Evolutionary conservation across 2,888 invertebrate genomes (phyloP).

Genomic region (Cerastis leucographa): DNA sequence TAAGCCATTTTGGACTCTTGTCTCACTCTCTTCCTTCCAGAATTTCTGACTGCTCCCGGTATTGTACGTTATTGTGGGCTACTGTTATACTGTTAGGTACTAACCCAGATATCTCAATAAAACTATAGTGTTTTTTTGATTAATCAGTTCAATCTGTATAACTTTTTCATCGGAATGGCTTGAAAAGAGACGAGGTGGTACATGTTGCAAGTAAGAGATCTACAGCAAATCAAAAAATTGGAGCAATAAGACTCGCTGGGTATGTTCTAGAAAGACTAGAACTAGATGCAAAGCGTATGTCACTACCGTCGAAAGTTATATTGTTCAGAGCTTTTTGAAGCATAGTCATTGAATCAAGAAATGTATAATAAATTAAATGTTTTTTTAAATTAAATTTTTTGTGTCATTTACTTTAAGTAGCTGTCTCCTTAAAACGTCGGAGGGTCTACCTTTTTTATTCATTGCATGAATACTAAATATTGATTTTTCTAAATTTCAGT

Average conservation of each 20-base stretch:
- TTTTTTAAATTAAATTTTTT: neutral
- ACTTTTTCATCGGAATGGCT: neutral
- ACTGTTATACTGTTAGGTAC: neutral
- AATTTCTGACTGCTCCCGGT: neutral
- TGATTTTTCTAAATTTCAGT: constrained; percentile 29
- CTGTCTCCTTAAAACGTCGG: neutral
- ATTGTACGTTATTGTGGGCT: too few species aligned
- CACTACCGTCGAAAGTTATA: too few species aligned
- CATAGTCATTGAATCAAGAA: constrained; percentile 24
- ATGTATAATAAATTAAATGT: neutral
- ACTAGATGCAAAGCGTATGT: constrained; percentile 40
- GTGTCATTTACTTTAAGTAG: neutral
- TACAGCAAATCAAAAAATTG: constrained; percentile 14
- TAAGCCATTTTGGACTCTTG: neutral
- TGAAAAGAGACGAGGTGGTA: neutral
- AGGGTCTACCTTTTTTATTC: neutral
- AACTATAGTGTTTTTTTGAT: neutral
- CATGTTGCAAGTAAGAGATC: neutral
- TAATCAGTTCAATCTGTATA: neutral
- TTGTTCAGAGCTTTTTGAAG: too few species aligned
- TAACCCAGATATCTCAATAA: neutral
- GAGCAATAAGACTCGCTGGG: neutral
- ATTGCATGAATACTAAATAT: too few species aligned
- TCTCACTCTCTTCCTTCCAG: neutral
- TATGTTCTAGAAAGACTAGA: neutral